Conservation (phyloP, 2,888 invertebrate genomes). For the Yponomeuta plumbellus region DNA sequence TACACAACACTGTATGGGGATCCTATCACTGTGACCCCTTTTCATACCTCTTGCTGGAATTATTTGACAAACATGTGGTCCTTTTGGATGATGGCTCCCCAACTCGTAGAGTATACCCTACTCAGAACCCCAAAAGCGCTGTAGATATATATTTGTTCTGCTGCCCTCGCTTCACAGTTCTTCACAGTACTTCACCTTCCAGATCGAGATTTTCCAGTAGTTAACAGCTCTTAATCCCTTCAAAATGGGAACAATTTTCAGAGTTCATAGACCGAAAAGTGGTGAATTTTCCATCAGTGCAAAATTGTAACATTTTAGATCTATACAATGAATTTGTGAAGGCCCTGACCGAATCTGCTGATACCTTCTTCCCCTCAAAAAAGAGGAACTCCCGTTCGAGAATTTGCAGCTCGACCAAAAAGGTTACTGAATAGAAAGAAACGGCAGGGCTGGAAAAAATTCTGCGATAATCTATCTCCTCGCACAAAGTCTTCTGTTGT, state of each 20-base stretch:
- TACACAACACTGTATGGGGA: no score
- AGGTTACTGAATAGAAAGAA: no score
- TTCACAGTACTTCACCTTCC: conserved; percentile 19
- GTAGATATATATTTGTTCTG: conserved; percentile 27
- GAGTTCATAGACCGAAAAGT: background rate
- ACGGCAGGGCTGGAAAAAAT: conserved; percentile 19
- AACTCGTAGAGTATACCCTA: conserved; percentile 21
- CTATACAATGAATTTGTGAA: background rate
- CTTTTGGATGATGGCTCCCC: conserved; percentile 27
- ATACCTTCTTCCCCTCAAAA: no score
- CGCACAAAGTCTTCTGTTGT: conserved; percentile 10
- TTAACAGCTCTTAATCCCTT: conserved; percentile 3
- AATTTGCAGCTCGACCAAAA: no score
- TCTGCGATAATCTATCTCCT: conserved; percentile 21
- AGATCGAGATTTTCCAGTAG: background rate
- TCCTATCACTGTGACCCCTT: no score
- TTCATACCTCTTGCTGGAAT: no score
- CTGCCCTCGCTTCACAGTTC: conserved; percentile 22
- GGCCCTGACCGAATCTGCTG: no score
- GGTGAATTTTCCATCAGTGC: background rate
- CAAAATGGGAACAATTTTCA: background rate
- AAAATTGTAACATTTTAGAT: conserved; percentile 11
- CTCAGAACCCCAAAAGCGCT: conserved; percentile 24
- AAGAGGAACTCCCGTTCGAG: no score
- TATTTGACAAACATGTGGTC: no score